Base-by-base conservation (phyloP, 2,888 invertebrate species). In the Ennomos erosarius region DNA sequence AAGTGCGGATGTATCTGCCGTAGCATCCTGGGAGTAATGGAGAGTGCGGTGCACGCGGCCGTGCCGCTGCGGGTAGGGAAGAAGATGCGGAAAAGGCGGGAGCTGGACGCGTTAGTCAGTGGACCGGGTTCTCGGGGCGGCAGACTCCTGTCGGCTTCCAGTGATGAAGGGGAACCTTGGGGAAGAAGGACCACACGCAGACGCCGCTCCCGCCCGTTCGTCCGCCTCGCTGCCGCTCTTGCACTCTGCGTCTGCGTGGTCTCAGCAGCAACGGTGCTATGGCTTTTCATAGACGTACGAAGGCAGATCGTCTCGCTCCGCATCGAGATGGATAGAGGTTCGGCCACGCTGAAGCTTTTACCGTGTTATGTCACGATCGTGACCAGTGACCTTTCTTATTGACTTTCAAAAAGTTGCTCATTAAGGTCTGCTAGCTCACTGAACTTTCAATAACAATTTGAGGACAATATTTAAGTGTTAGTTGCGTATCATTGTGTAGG, bases 21-120 rank as follows among this genome's bases (percentile, higher is more conserved):
- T 89, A 89, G 87, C 85, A 62, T 78, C 71, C 70, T 10, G 70
- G 73, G 73, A 73, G 81, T 73, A 53, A 92, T 92, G 91, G 91
- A 91, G 86, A 90, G 87, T 73, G 90, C 87, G 62, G 91, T 94
- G 93, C 93, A 94, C 90, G 85, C 94, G 92, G 81, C 94, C 79
- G 88, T 94, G 90, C 85, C 95, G 94, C 84, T 95, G 87, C 80
- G 95, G 90, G 87, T 95, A 90, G 82, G 93, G 68, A 96, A 96
- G 86, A 96, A 96, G 88, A 96, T 96, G 95, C 93, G 95, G 77
- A 96, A 96, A 80, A 93, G 96, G 68, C 93, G 95, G 76, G 96
- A 96, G 83, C 87, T 96, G 71, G 96, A 96, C 81, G 96, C 96
- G 43, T 84, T 96, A 54, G 95, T 95, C 49, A 78, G 93, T 87